phyloP scores from a whole-genome alignment of 2,113 vertebrate species.

The Protobothrops mucrosquamatus region DNA sequence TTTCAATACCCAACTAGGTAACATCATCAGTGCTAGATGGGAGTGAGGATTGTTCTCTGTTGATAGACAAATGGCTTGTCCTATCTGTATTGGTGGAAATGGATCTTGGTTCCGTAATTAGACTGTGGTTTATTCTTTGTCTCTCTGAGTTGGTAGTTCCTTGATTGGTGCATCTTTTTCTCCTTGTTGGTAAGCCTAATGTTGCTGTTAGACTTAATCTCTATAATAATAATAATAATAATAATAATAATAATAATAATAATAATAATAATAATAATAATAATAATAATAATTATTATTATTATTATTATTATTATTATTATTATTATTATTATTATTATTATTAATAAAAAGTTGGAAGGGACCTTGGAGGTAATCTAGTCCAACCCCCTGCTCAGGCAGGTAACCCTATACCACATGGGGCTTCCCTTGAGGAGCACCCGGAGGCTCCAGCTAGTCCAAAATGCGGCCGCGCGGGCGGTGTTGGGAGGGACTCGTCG shows the following conservation, averaged over 20 bases:
- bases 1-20: not conserved
- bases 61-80: not conserved
- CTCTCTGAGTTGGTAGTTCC: not conserved
- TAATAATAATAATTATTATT: too few species aligned
- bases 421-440: too few species aligned
- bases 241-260: fast-evolving
- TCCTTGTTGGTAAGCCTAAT: not conserved
- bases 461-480: too few species aligned
- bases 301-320: too few species aligned
- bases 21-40: not conserved
- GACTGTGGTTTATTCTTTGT: not conserved
- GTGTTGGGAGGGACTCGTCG: too few species aligned
- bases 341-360: too few species aligned
- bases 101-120: not conserved
- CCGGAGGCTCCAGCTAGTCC: too few species aligned
- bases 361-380: too few species aligned
- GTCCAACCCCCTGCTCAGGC: too few species aligned
- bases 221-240: fast-evolving
- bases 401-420: too few species aligned
- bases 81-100: not conserved
- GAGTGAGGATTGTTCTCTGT: not conserved
- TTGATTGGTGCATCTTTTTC: not conserved
- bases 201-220: not conserved
- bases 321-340: too few species aligned
- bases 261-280: too few species aligned